Base-by-base conservation (phyloP, 2,797 vertebrate genomes). In the Mormyrops boulengeri region DNA sequence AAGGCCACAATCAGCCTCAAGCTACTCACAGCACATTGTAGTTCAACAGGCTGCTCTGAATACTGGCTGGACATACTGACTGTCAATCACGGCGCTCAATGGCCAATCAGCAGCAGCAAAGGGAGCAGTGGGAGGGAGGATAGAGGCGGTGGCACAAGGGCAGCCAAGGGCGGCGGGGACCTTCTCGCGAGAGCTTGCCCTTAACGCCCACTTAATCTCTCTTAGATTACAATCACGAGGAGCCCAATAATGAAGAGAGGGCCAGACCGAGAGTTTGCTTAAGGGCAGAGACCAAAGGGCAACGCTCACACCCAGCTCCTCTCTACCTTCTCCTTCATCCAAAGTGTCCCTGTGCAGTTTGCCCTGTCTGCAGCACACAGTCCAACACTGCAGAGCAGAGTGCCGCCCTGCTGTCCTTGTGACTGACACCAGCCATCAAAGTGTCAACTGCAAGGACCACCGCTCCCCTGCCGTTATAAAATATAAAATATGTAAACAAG, bases 1-100 rank as follows among this genome's bases (percentile, higher is more conserved):
- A 87, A 87, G 85, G 85, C 26, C 53, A 57, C 85, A 87, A 41
- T 57, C 53, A 87, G 34, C 53, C 85, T 41, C 53, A 41, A 57
- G 85, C 30, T 38, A 38, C 50, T 85, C 30, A 55, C 49, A 47
- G 49, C 14, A 60, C 30, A 55, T 14, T 41, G 50, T 7, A 6
- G 85, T 30, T 87, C 17, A 41, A 60, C 50, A 52, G 85, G 50
- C 50, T 19, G 50, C 22, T 49, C 85, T 50, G 85, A 22, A 49
- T 6, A 57, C 50, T 8, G 34, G 19, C 85, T 12, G 30, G 17
- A 87, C 2, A 34, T 26, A 55, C 2, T 30, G n/a, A 14, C 85
- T 55, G 52, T 87, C 85, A 87, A 87, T 55, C 22, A 38, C 52
- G 0, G 26, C 9, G 52, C 5, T 30, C 85, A 38, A 87, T 38